Base-by-base conservation (phyloP, 2,888 invertebrate species). In the Seladonia tumulorum region DNA sequence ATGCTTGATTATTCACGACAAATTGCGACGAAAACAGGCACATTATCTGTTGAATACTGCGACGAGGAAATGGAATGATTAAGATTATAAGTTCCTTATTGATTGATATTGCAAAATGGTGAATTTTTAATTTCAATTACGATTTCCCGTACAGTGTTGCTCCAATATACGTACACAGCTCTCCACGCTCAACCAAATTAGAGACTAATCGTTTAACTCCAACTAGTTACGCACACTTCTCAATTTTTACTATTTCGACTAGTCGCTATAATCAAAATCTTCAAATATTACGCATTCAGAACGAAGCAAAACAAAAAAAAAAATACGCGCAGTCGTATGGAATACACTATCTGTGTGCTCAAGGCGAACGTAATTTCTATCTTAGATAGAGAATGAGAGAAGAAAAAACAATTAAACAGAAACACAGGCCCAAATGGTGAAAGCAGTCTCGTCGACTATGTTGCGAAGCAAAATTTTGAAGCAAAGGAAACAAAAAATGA, bases 221-320 rank as follows among this genome's bases (percentile, higher is more conserved):
- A 22, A 35, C 14, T 79, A 80, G 66, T 57, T 63, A 49, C 29
- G 42, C 49, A 45, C 57, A 77, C 47, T 47, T 25, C 18, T 57
- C 74, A 79, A 63, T 79, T 85, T 76, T 79, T 68, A 74, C 63
- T 25, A 80, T 49, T 73, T 76, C n/a, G 76, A 45, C 76, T 53
- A 77, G 39, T 66, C 53, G 70, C 49, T 73, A 35, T 53, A 77
- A 70, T 42, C 39, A 39, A 53, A 77, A 70, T 45, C 66, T n/a
- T 39, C 25, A 35, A 53, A 35, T 45, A 66, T 49, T 53, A 77
- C 39, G 47, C 66, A 49, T 68, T 76, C 76, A 39, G 39, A 76
- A n/a, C 47, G 47, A 76, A 76, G 29, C n/a, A 35, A 53, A 53
- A 82, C 5, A 47, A 70, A 39, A 53, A 82, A 10, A 39, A 70